Evolutionary conservation across 2,888 invertebrate genomes (phyloP).

Genomic region (Scaptomyza polygonia): DNA sequence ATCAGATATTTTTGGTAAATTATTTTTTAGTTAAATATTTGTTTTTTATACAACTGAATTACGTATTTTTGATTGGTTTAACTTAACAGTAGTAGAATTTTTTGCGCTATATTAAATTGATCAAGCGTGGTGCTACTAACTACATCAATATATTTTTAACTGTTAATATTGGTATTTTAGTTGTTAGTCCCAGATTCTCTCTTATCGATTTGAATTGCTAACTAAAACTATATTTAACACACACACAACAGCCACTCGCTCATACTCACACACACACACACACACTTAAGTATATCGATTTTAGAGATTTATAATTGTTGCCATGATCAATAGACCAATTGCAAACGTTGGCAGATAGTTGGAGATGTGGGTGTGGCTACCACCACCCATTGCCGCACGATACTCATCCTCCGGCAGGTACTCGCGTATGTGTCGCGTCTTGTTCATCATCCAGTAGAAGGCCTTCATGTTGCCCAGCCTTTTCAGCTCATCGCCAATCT

Average conservation of each 20-base stretch:
- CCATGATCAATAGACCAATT: slow-evolving; percentile 25
- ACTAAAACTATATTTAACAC: slow-evolving; percentile 65
- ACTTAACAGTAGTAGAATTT: slow-evolving; percentile 8
- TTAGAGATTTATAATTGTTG: slow-evolving; percentile 38
- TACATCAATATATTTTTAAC: slow-evolving; percentile 51
- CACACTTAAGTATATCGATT: slow-evolving; percentile 26
- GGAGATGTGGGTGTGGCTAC: slow-evolving; percentile 24
- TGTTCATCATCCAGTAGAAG: slow-evolving; percentile 93
- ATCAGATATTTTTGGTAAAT: slow-evolving; percentile 56
- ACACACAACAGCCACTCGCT: slow-evolving; percentile 16
- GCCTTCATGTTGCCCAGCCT: slow-evolving; percentile 89
- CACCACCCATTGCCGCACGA: slow-evolving; percentile 72
- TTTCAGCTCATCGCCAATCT: slow-evolving; percentile 91
- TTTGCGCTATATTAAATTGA: slow-evolving; percentile 14
- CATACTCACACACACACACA: slow-evolving; percentile 20
- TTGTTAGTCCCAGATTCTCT: slow-evolving; percentile 77
- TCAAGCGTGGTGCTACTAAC: slow-evolving; percentile 28
- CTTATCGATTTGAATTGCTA: slow-evolving; percentile 65
- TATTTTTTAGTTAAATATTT: slow-evolving; percentile 40
- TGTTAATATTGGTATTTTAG: slow-evolving; percentile 49
- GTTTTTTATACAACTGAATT: slow-evolving; percentile 45
- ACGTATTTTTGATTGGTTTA: slow-evolving; percentile 46
- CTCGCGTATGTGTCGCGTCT: slow-evolving; percentile 89
- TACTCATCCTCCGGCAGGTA: slow-evolving; percentile 84
- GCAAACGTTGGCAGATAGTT: slow-evolving; percentile 18